Evolutionary conservation across 2,797 vertebrate genomes (phyloP).

Genomic region (Phoxinus dragarum): DNA sequence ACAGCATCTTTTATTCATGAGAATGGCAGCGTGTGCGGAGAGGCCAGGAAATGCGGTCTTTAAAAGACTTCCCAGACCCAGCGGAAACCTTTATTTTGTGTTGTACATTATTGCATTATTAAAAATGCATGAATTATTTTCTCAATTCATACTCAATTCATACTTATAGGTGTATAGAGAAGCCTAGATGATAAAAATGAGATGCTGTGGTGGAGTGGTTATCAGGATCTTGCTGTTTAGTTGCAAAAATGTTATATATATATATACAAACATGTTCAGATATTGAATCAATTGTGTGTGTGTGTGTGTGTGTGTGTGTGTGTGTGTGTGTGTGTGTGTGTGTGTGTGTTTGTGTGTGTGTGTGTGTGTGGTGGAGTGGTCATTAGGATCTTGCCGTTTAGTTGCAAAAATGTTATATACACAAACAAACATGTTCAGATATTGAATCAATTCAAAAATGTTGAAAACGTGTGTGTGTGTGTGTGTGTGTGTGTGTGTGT

Average conservation of each 20-base stretch:
- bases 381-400: background rate
- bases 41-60: background rate
- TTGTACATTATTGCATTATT: background rate
- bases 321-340: no score
- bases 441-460: no score
- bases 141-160: background rate
- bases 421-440: no score
- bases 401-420: background rate
- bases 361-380: no score
- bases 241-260: background rate
- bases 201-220: background rate
- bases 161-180: background rate
- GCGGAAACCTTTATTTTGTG: background rate
- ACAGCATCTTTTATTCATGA: slow-evolving; percentile 40
- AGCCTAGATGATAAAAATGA: background rate
- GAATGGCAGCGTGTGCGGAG: background rate
- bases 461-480: background rate
- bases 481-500: background rate
- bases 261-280: no score
- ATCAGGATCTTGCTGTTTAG: background rate
- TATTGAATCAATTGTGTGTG: background rate
- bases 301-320: background rate
- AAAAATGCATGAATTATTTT: background rate
- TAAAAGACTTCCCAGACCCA: background rate
- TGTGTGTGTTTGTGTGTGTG: no score